A percentile compares a stretch with the other conserved stretches of the same genome.
These are phyloP conservation scores for Ptychochromis oligacanthus DNA, from an alignment of 2,113 vertebrate species.

Conservation along the genomic window DNA sequence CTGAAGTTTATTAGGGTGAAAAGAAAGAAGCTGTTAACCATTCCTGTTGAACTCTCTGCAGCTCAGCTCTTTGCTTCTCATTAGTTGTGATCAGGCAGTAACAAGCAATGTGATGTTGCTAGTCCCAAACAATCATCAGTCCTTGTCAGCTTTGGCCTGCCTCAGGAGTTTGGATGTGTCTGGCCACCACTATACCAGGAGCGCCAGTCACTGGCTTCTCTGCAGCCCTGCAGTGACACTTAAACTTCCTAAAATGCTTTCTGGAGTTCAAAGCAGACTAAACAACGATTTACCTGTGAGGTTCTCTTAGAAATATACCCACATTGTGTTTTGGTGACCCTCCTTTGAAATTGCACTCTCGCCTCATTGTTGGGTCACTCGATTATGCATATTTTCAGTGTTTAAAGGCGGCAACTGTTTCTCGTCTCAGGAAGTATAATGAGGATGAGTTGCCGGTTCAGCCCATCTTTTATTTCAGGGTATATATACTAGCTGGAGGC, in stretches of 20 bases:
- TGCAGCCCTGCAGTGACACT: background rate
- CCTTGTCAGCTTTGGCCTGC: background rate
- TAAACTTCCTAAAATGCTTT: constrained; percentile 28
- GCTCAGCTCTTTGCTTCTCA: background rate
- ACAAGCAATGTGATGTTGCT: background rate
- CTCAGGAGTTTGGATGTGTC: background rate
- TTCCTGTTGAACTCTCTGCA: too few relatives aligned
- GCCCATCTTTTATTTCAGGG: constrained; percentile 64
- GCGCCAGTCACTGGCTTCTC: background rate
- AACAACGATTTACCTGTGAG: constrained; percentile 35
- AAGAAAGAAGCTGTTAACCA: background rate
- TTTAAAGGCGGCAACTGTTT: constrained; percentile 20
- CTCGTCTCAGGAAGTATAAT: constrained; percentile 14
- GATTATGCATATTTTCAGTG: constrained; percentile 36
- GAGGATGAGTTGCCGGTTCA: constrained; percentile 40
- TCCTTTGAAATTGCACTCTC: constrained; percentile 23
- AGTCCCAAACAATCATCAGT: background rate
- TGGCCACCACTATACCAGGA: background rate
- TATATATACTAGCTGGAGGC: constrained; percentile 38
- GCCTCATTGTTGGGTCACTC: background rate
- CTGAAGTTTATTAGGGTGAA: background rate
- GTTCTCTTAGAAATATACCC: constrained; percentile 9
- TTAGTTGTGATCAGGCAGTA: background rate
- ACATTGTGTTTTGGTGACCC: constrained; percentile 34
- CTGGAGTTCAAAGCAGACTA: constrained; percentile 49